These are phyloP conservation scores for Calameuta filiformis DNA, from an alignment of 2,888 invertebrate genomes.

Conservation along the genomic window DNA sequence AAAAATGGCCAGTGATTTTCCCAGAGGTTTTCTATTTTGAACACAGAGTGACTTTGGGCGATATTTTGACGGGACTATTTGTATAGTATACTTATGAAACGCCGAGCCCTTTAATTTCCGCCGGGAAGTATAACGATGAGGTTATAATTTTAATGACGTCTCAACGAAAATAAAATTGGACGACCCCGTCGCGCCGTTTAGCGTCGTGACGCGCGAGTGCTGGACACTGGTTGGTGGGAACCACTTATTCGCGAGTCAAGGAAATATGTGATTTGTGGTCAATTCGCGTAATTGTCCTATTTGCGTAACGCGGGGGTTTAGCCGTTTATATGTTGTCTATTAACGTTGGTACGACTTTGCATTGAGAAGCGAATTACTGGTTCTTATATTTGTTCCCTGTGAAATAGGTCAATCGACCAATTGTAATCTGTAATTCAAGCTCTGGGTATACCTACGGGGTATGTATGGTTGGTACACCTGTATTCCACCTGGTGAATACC, in stretches of 20 bases:
- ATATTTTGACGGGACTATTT: background rate
- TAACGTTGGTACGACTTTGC: background rate
- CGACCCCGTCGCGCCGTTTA: background rate
- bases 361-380: background rate
- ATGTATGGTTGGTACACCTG: background rate
- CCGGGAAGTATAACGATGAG: background rate
- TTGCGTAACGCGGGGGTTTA: background rate
- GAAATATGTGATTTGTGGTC: background rate
- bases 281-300: background rate
- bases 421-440: background rate
- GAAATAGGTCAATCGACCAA: background rate
- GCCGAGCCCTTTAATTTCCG: background rate
- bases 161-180: background rate
- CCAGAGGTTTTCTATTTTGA: background rate
- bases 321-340: background rate
- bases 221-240: background rate
- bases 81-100: background rate
- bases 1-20: background rate
- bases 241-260: background rate
- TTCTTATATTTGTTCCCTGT: background rate
- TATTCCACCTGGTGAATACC: background rate
- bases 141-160: background rate
- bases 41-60: background rate
- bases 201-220: background rate
- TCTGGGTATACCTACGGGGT: background rate